Percentiles rank a stretch among this genome's conserved stretches.
Evolutionary conservation across 2,797 vertebrate genomes (phyloP).

Genomic region (Myiothlypis coronata): DNA sequence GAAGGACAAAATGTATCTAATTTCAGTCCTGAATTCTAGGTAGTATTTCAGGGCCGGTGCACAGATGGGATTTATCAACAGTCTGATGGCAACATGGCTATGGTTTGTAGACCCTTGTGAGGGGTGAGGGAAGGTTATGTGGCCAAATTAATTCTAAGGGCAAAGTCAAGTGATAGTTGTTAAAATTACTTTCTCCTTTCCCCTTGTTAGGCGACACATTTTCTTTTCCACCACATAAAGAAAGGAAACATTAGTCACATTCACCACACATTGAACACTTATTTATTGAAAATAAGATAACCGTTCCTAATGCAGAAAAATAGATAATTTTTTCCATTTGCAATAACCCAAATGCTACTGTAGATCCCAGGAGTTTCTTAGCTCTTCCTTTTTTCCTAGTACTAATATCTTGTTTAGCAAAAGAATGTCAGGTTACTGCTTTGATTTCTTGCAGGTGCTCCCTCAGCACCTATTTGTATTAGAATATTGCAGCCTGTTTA

Average conservation of each 20-base stretch:
- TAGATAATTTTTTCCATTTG: neutral
- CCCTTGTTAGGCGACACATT: neutral
- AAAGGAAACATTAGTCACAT: neutral
- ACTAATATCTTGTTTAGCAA: neutral
- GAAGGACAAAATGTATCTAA: slow-evolving; percentile 2
- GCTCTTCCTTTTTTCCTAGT: neutral
- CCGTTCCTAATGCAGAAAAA: neutral
- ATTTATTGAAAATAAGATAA: neutral
- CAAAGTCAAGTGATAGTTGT: neutral
- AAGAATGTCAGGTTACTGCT: neutral
- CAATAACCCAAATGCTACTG: neutral
- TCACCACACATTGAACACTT: neutral
- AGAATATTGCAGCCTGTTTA: neutral
- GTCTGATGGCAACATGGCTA: neutral
- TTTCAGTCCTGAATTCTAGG: neutral
- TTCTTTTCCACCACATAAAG: neutral
- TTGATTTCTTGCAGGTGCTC: neutral
- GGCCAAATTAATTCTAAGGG: neutral
- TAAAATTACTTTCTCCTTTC: neutral
- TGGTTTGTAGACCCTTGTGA: neutral
- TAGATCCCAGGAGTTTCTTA: neutral
- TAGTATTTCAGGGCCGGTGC: neutral
- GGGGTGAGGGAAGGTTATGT: neutral
- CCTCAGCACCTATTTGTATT: neutral
- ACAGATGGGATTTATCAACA: neutral